Evolutionary conservation across 2,797 vertebrate genomes (phyloP).

Genomic region (Helarctos malayanus): DNA sequence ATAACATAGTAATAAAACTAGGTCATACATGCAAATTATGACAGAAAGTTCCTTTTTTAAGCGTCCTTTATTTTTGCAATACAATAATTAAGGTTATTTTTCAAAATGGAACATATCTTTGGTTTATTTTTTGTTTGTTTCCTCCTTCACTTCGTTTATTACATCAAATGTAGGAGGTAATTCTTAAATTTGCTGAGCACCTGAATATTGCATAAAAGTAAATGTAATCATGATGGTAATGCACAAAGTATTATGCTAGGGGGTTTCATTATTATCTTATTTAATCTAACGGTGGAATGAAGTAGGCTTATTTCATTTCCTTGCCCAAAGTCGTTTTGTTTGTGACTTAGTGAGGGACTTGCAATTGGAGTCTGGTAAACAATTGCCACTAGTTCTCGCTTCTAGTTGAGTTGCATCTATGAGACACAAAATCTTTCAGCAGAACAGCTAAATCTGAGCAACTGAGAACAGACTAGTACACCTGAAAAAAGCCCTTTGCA

Average conservation of each 20-base stretch:
- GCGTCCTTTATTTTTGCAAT: background rate
- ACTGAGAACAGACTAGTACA: background rate
- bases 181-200: background rate
- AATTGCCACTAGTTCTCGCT: background rate
- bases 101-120: background rate
- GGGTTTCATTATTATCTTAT: too few relatives aligned
- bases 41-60: background rate
- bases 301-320: too few relatives aligned
- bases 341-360: too few relatives aligned
- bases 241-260: too few relatives aligned
- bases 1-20: slow-evolving; percentile 20
- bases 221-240: too few relatives aligned
- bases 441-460: background rate
- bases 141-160: background rate
- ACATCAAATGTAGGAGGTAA: background rate
- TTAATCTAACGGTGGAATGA: too few relatives aligned
- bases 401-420: background rate
- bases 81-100: background rate
- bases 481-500: background rate
- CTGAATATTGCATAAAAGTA: background rate
- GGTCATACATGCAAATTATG: background rate
- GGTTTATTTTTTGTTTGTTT: background rate
- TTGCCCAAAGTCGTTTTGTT: too few relatives aligned
- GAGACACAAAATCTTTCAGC: background rate
- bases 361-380: background rate